A percentile compares a stretch with the other conserved stretches of the same genome.
These are phyloP conservation scores for Crypturellus undulatus DNA, from an alignment of 2,113 vertebrate species.

Conservation along the genomic window DNA sequence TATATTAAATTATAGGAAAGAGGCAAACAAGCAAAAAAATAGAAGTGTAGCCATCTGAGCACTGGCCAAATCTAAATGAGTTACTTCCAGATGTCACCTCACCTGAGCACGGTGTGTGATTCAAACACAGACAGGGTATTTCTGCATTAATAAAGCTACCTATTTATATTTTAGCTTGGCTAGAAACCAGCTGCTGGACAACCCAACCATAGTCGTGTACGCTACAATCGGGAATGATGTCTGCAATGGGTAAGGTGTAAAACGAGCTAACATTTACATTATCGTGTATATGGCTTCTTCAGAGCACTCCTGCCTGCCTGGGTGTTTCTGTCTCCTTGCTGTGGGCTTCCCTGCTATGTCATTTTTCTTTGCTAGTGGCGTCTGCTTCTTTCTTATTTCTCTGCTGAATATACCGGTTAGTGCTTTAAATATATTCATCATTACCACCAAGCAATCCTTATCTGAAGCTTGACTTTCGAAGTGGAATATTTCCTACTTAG, in stretches of 20 bases:
- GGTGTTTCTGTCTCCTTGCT: neutral
- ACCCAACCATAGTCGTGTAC: slow-evolving; percentile 76
- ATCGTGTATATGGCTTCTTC: neutral
- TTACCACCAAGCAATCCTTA: neutral
- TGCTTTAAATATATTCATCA: neutral
- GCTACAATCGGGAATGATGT: slow-evolving; percentile 83
- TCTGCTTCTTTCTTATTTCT: neutral
- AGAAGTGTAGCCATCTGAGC: neutral
- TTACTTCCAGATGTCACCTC: neutral
- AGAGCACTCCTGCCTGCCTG: neutral
- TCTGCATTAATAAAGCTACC: neutral
- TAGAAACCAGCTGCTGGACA: slow-evolving; percentile 75
- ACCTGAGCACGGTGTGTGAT: neutral
- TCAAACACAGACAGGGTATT: neutral
- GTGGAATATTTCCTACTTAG: neutral
- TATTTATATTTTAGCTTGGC: slow-evolving; percentile 72
- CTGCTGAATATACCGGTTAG: neutral
- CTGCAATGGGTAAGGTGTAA: slow-evolving; percentile 76
- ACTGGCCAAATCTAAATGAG: neutral
- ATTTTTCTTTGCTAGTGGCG: neutral
- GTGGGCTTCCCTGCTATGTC: accelerated
- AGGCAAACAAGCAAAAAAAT: neutral
- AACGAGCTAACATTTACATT: neutral
- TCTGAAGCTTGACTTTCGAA: neutral
- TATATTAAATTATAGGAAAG: neutral